Conservation (phyloP, 2,797 vertebrate genomes). For the Xerus rutilus region DNA sequence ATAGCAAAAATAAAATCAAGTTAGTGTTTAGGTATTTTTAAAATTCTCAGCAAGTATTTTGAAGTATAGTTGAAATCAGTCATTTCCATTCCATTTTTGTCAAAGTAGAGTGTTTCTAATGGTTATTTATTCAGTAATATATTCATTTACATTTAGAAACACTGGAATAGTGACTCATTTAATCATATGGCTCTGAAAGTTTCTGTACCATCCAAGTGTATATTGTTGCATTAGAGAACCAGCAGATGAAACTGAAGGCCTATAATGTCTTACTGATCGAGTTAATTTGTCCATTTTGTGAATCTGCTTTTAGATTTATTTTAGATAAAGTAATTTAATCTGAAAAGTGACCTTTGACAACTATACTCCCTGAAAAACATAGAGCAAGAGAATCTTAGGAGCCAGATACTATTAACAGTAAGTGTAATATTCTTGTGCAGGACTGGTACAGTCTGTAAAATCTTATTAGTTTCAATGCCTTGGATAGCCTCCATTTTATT, state of each 20-base stretch:
- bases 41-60: slow-evolving; percentile 31
- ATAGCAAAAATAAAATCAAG: not conserved
- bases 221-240: slow-evolving; percentile 78
- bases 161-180: slow-evolving; percentile 67
- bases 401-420: slow-evolving; percentile 19
- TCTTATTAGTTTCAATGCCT: not conserved
- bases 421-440: not conserved
- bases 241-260: slow-evolving; percentile 77
- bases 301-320: slow-evolving; percentile 80
- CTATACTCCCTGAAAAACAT: slow-evolving; percentile 66
- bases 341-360: slow-evolving; percentile 72
- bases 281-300: slow-evolving; percentile 82
- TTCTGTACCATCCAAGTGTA: slow-evolving; percentile 69
- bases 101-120: slow-evolving; percentile 58
- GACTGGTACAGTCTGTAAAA: not conserved
- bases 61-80: not conserved
- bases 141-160: slow-evolving; percentile 57
- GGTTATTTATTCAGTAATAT: slow-evolving; percentile 77
- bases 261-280: slow-evolving; percentile 78
- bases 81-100: slow-evolving; percentile 39
- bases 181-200: slow-evolving; percentile 71
- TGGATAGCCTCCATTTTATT: not conserved
- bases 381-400: not conserved
- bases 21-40: not conserved
- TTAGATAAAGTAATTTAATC: slow-evolving; percentile 82